A percentile compares a stretch with the other conserved stretches of the same genome.
phyloP scores from a whole-genome alignment of 2,113 vertebrate genomes.

The Oryzias javanicus region DNA sequence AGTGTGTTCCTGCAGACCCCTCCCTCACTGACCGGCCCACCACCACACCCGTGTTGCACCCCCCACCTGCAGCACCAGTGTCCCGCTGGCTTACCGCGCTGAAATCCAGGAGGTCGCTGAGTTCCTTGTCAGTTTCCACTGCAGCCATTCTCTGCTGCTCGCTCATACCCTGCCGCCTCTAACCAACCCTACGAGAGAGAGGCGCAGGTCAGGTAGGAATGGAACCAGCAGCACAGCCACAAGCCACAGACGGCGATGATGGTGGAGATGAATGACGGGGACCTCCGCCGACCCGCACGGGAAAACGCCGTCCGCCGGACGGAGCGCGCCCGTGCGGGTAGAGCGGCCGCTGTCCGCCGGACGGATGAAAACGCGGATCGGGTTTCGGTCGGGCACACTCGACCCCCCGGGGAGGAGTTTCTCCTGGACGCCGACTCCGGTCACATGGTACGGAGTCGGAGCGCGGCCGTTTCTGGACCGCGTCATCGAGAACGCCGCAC shows the following conservation, averaged over 20 bases:
- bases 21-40: slow-evolving; percentile 25
- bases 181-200: slow-evolving; percentile 82
- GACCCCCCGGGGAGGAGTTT: slow-evolving; percentile 12
- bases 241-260: slow-evolving; percentile 47
- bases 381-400: slow-evolving; percentile 28
- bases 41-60: slow-evolving; percentile 51
- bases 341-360: slow-evolving; percentile 10
- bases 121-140: slow-evolving; percentile 98
- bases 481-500: slow-evolving; percentile 63
- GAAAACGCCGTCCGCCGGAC: background rate
- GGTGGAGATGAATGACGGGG: slow-evolving; percentile 42
- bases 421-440: no score
- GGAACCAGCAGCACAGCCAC: slow-evolving; percentile 62
- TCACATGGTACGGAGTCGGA: no score
- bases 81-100: slow-evolving; percentile 91
- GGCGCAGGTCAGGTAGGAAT: slow-evolving; percentile 73
- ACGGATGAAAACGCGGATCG: slow-evolving; percentile 15
- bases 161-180: slow-evolving; percentile 89
- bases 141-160: slow-evolving; percentile 97
- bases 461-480: slow-evolving; percentile 1
- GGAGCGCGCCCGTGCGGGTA: background rate
- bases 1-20: slow-evolving; percentile 3
- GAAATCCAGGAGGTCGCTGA: slow-evolving; percentile 99
- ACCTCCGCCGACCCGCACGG: background rate
- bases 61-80: slow-evolving; percentile 41